Evolutionary conservation across 2,797 vertebrate genomes (phyloP).

Genomic region (Halcyon badia): DNA sequence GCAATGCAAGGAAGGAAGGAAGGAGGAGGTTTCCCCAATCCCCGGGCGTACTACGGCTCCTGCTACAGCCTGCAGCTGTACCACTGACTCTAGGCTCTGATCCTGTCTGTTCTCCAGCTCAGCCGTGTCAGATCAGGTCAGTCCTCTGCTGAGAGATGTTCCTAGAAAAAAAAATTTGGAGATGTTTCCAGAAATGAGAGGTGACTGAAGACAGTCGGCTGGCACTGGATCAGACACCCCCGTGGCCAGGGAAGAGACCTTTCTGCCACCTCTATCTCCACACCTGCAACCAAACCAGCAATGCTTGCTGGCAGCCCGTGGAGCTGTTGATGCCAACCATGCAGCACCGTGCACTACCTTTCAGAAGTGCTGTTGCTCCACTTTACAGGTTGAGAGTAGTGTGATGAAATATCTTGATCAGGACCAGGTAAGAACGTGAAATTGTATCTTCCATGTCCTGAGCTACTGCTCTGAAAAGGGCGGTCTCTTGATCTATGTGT

Average conservation of each 20-base stretch:
- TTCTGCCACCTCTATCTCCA: background rate
- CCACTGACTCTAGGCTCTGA: background rate
- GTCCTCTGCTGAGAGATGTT: background rate
- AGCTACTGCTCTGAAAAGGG: background rate
- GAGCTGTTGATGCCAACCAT: rapidly evolving
- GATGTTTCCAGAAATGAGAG: background rate
- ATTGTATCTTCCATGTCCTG: rapidly evolving
- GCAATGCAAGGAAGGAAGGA: background rate
- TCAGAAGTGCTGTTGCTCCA: background rate
- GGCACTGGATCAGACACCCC: background rate
- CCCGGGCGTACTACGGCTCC: background rate
- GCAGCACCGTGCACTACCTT: rapidly evolving
- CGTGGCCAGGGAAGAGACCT: background rate
- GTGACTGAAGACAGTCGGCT: background rate
- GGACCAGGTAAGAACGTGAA: background rate
- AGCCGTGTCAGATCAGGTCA: background rate
- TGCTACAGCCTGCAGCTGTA: slow-evolving; percentile 40
- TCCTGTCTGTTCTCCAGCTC: background rate
- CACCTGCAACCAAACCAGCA: background rate
- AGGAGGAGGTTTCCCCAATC: background rate
- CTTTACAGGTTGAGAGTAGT: background rate
- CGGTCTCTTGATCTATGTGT: background rate
- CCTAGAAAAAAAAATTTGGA: background rate
- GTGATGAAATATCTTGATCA: background rate
- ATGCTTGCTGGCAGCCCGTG: background rate